Percentiles rank a stretch among this genome's conserved stretches.
Conservation (phyloP, 1,140 invertebrate genomes). For the Neotoxoptera formosana region DNA sequence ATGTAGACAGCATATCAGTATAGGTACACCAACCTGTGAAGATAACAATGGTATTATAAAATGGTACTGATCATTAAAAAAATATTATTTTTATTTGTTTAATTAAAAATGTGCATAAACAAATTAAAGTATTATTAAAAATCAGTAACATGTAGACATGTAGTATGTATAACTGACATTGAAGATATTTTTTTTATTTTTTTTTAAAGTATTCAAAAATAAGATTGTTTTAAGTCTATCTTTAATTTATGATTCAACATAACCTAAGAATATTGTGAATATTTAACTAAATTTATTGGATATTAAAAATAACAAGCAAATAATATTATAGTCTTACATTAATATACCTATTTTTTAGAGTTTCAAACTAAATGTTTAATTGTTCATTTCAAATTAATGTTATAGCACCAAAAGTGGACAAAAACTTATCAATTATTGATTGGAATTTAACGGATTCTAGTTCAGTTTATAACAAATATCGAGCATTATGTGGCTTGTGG, state of each 20-base stretch:
- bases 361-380: background rate
- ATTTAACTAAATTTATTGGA: background rate
- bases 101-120: background rate
- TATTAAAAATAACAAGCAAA: background rate
- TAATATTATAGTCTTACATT: background rate
- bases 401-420: conserved; percentile 76
- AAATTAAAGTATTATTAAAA: background rate
- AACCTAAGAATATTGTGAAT: background rate
- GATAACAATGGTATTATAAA: background rate
- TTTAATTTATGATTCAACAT: background rate
- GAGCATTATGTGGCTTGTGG: conserved; percentile 73
- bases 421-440: conserved; percentile 68
- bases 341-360: background rate
- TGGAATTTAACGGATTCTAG: conserved; percentile 71
- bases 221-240: background rate
- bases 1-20: background rate
- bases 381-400: conserved; percentile 60
- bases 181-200: background rate
- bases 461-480: conserved; percentile 72
- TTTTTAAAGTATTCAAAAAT: background rate
- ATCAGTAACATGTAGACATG: background rate
- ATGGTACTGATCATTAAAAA: background rate
- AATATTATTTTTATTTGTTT: background rate
- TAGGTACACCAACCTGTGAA: background rate
- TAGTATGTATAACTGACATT: background rate